phyloP scores from a whole-genome alignment of 2,888 invertebrate genomes.

The Onthophagus sagittarius region DNA sequence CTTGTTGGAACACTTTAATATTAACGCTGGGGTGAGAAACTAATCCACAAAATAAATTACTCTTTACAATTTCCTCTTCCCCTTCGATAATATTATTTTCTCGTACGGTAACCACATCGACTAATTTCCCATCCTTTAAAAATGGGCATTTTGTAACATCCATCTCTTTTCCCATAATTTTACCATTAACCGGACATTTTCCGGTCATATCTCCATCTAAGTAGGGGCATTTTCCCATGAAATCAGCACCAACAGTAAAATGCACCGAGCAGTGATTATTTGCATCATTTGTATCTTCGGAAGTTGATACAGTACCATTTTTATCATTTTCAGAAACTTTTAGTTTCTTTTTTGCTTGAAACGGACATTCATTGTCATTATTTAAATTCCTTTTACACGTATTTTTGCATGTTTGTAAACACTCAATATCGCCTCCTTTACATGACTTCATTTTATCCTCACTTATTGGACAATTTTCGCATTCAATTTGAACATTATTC shows the following conservation, averaged over 20 bases:
- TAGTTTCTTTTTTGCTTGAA: constrained; percentile 33
- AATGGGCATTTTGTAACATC: constrained; percentile 34
- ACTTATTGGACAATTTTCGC: constrained; percentile 36
- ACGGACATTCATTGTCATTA: not conserved
- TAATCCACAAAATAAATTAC: constrained; percentile 62
- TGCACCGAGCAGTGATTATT: constrained; percentile 48
- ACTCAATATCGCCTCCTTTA: constrained; percentile 35
- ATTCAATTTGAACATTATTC: constrained; percentile 31
- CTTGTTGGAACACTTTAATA: constrained; percentile 60
- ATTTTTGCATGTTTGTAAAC: constrained; percentile 33
- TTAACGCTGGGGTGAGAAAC: constrained; percentile 61
- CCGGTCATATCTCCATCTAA: constrained; percentile 33
- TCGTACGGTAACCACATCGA: not conserved
- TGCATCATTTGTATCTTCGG: constrained; percentile 27
- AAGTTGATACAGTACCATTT: not conserved
- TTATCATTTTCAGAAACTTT: constrained; percentile 34
- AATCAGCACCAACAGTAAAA: constrained; percentile 53
- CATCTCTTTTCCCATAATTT: constrained; percentile 19
- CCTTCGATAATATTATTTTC: constrained; percentile 17
- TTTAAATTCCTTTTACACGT: constrained; percentile 28
- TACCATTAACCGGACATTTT: constrained; percentile 30
- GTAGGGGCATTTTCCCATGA: constrained; percentile 58
- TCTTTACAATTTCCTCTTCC: constrained; percentile 11
- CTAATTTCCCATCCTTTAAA: constrained; percentile 33
- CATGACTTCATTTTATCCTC: constrained; percentile 25